Evolutionary conservation across 2,888 invertebrate species (phyloP).

Genomic region (Parascotia fuliginaria): DNA sequence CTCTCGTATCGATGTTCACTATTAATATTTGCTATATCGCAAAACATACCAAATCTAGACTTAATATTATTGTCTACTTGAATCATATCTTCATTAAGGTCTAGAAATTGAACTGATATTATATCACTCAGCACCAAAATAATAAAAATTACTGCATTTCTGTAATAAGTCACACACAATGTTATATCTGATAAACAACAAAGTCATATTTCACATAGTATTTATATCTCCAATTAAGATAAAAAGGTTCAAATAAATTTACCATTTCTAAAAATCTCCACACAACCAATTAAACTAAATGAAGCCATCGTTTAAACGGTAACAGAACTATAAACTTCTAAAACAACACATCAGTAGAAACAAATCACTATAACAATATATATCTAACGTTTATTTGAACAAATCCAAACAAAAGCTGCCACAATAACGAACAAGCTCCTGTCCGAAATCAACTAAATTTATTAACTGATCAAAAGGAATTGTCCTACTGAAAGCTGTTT

Average conservation of each 20-base stretch:
- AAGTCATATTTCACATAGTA: neutral
- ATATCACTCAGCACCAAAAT: too few relatives aligned
- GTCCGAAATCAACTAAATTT: constrained; percentile 39
- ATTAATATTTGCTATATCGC: too few relatives aligned
- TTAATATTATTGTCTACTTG: too few relatives aligned
- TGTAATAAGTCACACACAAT: neutral
- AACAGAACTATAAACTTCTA: constrained; percentile 14
- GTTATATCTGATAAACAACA: neutral
- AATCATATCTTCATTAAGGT: too few relatives aligned
- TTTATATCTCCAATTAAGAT: neutral
- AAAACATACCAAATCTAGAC: too few relatives aligned
- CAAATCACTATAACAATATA: constrained; percentile 21
- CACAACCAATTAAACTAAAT: neutral
- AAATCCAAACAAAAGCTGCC: constrained; percentile 39
- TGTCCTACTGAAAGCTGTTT: constrained; percentile 13
- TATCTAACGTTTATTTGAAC: constrained; percentile 32
- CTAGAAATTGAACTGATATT: too few relatives aligned
- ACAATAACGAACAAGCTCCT: constrained; percentile 41
- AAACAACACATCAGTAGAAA: constrained; percentile 22
- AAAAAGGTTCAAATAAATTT: neutral
- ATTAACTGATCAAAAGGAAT: constrained; percentile 48
- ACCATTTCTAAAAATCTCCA: neutral
- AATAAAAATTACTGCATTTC: too few relatives aligned
- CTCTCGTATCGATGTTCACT: too few relatives aligned
- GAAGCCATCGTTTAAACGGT: neutral